Base-by-base conservation (phyloP, 2,888 invertebrate species). In the Saturnia pavonia region DNA sequence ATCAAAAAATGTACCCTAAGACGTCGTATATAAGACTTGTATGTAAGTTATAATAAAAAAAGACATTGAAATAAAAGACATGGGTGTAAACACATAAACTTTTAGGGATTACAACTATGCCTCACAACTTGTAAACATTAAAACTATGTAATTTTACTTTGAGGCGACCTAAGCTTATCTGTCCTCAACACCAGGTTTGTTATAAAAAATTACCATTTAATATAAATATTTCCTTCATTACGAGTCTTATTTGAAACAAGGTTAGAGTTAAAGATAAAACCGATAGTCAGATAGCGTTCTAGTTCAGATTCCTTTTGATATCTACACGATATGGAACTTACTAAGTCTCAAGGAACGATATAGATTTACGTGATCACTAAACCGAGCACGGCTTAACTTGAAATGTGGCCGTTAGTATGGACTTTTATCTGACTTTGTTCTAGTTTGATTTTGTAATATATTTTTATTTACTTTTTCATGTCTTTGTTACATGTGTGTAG, bases 251-350 rank as follows among this genome's bases (percentile, higher is more conserved):
- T 60, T 60, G 12, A 60, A 60, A 27, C 57, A 14, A 60, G 57
- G 57, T 27, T 25, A 60, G 14, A 60, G 57, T 60, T 54, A 54
- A 22, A 22, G 54, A 54, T 0, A 22, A 8, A 63, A 65, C 65
- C 48, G 65, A 65, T 34, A 48, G 25, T 16, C 19, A 51, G 48
- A 65, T 48, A 45, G 25, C n/a, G 19, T 63, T 70, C 43, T 27
- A 57, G 57, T 60, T 40, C 43, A 25, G 68, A 63, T 70, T 70
- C 70, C 51, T 68, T 70, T 43, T 70, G 69, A 69, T 71, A 69
- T 69, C 51, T 63, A 12, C 60, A 51, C 16, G n/a, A 63, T 45
- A 43, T 40, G 43, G 45, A 69, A 69, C 45, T 63, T 43, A 40
- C 42, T 27, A 45, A 69, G 22, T 69, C 63, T 57, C 40, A 57